Conservation (phyloP, 2,888 invertebrate genomes). For the Xestoiulus laeticollis region DNA sequence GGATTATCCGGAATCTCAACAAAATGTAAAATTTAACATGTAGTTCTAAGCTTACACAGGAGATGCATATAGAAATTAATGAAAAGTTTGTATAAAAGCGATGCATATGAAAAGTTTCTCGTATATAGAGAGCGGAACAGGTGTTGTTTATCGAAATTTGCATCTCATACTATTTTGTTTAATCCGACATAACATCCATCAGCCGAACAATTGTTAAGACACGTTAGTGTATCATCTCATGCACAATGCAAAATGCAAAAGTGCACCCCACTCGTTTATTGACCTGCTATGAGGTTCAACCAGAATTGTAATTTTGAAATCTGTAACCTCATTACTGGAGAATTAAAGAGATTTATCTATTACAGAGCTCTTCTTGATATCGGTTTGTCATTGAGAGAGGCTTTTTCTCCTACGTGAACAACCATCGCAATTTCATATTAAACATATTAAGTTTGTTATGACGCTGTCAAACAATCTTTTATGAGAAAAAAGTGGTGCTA, state of each 20-base stretch:
- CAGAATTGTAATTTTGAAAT: not conserved
- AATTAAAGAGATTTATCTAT: conserved; percentile 5
- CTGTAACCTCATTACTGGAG: not conserved
- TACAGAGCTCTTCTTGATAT: not conserved
- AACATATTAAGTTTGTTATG: not conserved
- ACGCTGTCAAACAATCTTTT: not conserved
- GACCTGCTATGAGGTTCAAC: not conserved
- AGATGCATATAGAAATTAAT: too few species aligned
- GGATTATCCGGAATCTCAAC: too few species aligned
- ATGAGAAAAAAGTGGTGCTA: not conserved
- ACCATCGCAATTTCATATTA: not conserved
- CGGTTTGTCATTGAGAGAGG: not conserved
- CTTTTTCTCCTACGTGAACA: not conserved
- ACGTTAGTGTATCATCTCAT: not conserved
- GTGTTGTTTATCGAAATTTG: not conserved
- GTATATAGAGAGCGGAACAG: not conserved
- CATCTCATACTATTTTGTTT: not conserved
- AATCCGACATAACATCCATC: not conserved
- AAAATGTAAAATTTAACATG: too few species aligned
- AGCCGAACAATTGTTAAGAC: not conserved
- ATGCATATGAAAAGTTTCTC: too few species aligned
- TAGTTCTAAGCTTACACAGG: too few species aligned
- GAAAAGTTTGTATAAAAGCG: too few species aligned
- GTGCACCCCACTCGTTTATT: not conserved
- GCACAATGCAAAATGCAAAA: not conserved